Percentiles rank a stretch among this genome's conserved stretches.
phyloP scores from a whole-genome alignment of 2,113 vertebrate genomes.

The Nansenia antarctica region DNA sequence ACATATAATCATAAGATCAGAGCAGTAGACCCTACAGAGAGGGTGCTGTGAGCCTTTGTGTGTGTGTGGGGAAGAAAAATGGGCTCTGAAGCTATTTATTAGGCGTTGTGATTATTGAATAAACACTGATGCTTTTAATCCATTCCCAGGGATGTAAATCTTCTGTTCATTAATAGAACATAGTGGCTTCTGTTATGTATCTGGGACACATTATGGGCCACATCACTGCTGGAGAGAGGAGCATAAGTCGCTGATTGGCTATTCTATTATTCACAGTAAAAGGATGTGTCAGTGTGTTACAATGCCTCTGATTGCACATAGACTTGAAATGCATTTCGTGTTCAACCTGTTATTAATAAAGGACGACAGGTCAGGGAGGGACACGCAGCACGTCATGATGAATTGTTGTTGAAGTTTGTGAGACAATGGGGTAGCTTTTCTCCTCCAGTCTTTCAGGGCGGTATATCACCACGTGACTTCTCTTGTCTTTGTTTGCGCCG shows the following conservation, averaged over 20 bases:
- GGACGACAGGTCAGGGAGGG: no score
- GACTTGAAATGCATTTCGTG: background rate
- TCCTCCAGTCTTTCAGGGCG: no score
- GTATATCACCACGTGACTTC: no score
- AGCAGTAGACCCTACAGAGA: no score
- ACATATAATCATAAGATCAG: no score
- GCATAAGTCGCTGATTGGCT: background rate
- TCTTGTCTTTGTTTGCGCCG: no score
- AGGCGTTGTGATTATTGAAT: background rate
- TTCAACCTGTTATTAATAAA: background rate
- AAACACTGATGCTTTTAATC: slow-evolving; percentile 3
- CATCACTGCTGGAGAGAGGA: background rate
- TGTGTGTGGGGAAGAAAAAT: background rate
- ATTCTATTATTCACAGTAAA: background rate
- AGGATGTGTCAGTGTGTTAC: background rate
- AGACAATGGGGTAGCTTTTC: no score
- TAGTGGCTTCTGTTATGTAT: background rate
- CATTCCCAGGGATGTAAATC: slow-evolving; percentile 5
- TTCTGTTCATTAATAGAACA: background rate
- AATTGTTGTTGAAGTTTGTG: no score
- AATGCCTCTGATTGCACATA: background rate
- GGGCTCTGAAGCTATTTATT: background rate
- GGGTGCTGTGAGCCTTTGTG: slow-evolving; percentile 16
- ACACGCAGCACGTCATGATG: no score
- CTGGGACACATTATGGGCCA: background rate